Evolutionary conservation across 2,113 vertebrate genomes (phyloP).

Genomic region (Platanista minor): DNA sequence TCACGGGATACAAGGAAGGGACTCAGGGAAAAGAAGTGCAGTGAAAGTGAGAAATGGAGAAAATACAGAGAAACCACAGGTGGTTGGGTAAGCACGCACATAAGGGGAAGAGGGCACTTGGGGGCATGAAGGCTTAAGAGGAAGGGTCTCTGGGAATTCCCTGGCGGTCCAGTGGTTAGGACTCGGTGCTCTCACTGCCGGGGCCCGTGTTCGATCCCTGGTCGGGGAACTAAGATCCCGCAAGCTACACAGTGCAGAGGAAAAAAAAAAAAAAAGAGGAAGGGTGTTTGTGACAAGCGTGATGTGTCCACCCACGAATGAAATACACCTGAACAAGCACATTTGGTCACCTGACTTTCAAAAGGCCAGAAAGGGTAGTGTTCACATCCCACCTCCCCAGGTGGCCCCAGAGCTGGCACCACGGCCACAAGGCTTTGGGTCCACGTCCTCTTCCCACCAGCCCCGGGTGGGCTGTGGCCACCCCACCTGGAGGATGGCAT

Average conservation of each 20-base stretch:
- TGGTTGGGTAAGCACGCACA: background rate
- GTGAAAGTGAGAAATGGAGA: background rate
- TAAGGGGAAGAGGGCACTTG: background rate
- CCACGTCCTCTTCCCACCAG: background rate
- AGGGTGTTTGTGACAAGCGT: background rate
- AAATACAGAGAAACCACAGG: background rate
- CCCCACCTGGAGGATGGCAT: background rate
- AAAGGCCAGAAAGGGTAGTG: background rate
- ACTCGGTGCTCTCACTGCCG: background rate
- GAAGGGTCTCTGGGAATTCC: background rate
- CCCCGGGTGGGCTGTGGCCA: background rate
- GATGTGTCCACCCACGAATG: background rate
- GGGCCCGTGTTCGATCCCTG: background rate
- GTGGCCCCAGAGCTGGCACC: background rate
- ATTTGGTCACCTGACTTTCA: background rate
- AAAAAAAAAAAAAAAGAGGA: background rate
- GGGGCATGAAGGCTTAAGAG: background rate
- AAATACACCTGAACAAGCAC: background rate
- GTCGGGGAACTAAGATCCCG: background rate
- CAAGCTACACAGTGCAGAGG: background rate
- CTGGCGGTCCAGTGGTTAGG: background rate
- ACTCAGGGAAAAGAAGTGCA: background rate
- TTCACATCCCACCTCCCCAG: background rate
- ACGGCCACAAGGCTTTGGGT: rapidly evolving
- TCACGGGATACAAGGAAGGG: background rate